These are phyloP conservation scores for Sphyrna mokarran DNA, from an alignment of 2,113 vertebrate species.

Conservation along the genomic window DNA sequence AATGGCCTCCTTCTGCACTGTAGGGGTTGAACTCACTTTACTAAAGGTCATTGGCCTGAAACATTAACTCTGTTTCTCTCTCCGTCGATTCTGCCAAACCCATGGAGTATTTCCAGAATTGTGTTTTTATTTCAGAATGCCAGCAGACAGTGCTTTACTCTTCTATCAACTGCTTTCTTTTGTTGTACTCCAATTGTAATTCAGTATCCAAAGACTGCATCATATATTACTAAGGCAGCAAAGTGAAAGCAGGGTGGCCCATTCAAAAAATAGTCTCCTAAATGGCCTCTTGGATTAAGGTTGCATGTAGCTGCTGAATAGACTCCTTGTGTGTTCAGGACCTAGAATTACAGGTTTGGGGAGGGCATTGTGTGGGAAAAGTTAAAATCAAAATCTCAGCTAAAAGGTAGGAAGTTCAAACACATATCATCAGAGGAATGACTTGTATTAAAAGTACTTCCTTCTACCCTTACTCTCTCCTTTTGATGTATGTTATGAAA, in stretches of 20 bases:
- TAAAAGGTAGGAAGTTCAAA: slow-evolving; percentile 10
- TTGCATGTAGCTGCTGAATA: background rate
- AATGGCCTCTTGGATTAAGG: background rate
- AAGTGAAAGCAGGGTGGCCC: background rate
- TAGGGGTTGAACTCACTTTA: no score
- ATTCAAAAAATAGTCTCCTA: background rate
- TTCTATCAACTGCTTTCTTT: background rate
- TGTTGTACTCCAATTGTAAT: background rate
- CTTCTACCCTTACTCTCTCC: background rate
- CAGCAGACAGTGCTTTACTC: background rate
- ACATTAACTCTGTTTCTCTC: background rate
- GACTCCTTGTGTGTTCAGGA: background rate
- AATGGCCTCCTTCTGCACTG: no score
- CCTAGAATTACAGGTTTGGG: background rate
- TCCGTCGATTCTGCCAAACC: background rate
- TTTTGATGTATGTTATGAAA: slow-evolving; percentile 12
- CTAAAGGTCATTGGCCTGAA: background rate
- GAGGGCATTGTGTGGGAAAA: background rate
- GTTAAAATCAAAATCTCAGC: background rate
- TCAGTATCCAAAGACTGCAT: background rate
- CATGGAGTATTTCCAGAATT: background rate
- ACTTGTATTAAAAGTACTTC: background rate
- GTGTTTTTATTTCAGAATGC: background rate
- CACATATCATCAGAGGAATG: background rate
- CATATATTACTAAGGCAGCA: background rate